Evolutionary conservation across 2,113 vertebrate species (phyloP).

Genomic region (Micromys minutus): DNA sequence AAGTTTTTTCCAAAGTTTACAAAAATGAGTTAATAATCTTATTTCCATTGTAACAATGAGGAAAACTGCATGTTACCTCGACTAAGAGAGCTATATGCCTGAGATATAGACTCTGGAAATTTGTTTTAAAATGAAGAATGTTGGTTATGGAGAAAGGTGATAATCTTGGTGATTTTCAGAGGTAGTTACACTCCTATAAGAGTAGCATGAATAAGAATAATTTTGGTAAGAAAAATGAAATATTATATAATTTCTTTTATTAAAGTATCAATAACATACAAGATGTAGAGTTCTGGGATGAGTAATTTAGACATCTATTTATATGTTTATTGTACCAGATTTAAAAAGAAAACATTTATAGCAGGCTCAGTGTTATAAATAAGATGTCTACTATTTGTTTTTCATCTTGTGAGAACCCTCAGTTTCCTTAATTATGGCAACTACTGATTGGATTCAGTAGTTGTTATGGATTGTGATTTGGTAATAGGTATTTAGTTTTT

Average conservation of each 20-base stretch:
- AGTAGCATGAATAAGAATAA: background rate
- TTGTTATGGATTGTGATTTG: background rate
- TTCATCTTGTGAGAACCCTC: background rate
- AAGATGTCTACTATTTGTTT: background rate
- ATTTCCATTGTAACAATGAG: background rate
- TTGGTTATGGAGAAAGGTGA: background rate
- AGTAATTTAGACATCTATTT: constrained; percentile 63
- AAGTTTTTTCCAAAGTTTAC: background rate
- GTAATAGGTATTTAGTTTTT: background rate
- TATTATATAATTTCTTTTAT: background rate
- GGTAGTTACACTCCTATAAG: background rate
- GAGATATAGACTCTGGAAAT: background rate
- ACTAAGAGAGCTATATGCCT: background rate
- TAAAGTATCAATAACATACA: background rate
- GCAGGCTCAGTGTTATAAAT: constrained; percentile 75
- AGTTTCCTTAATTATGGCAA: background rate
- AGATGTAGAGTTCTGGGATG: background rate
- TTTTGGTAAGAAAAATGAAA: background rate
- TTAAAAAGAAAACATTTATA: constrained; percentile 76
- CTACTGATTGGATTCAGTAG: no score
- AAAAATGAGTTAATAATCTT: background rate
- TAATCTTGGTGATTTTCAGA: background rate
- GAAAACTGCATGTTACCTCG: background rate
- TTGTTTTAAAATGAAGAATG: background rate
- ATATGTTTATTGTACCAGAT: constrained; percentile 52